These are phyloP conservation scores for Oncorhynchus tshawytscha DNA, from an alignment of 2,113 vertebrate genomes.

Conservation along the genomic window DNA sequence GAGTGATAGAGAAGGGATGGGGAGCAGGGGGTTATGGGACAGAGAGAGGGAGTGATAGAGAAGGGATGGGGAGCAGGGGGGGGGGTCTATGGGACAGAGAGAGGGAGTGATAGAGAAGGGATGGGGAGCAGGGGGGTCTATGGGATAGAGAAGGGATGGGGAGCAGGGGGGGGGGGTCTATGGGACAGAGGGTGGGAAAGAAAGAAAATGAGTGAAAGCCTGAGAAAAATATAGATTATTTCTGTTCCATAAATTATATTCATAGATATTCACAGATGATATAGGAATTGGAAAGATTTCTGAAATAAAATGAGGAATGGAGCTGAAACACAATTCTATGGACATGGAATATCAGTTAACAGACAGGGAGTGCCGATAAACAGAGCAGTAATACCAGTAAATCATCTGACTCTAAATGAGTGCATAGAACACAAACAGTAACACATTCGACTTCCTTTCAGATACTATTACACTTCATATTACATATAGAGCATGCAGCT, in stretches of 20 bases:
- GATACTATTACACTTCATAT: constrained; percentile 68
- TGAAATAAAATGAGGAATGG: constrained; percentile 30
- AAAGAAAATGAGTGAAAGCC: neutral
- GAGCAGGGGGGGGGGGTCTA: too few species aligned
- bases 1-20: too few species aligned
- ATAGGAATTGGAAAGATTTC: constrained; percentile 41
- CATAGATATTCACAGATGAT: neutral
- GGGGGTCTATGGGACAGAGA: neutral
- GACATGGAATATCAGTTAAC: neutral
- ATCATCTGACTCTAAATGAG: constrained; percentile 41
- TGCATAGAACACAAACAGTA: constrained; percentile 74
- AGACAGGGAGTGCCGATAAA: constrained; percentile 12
- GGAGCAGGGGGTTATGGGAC: too few species aligned
- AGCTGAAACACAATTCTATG: neutral
- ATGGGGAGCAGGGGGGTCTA: too few species aligned
- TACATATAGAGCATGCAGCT: constrained; percentile 70
- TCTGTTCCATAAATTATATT: neutral
- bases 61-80: too few species aligned
- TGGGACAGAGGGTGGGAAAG: neutral
- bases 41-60: too few species aligned
- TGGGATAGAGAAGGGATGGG: too few species aligned
- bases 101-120: too few species aligned
- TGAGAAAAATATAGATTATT: neutral
- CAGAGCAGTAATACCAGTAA: constrained; percentile 29
- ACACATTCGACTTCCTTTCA: constrained; percentile 63